These are phyloP conservation scores for Morone chrysops DNA, from an alignment of 2,113 vertebrate species.

Conservation along the genomic window DNA sequence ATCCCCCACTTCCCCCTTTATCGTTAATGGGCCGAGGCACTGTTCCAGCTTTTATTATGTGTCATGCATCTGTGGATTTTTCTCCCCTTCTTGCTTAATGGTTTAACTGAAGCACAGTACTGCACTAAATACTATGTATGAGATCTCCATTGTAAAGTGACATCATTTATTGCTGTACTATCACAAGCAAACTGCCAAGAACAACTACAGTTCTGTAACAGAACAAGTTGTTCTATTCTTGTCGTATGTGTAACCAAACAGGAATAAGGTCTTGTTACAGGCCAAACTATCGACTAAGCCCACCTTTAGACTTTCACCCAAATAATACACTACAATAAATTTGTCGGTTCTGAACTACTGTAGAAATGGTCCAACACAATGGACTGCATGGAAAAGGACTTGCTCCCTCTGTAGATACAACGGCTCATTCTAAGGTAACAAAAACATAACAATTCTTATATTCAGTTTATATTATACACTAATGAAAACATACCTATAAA, in stretches of 20 bases:
- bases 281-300: background rate
- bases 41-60: slow-evolving; percentile 71
- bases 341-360: no score
- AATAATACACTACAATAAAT: background rate
- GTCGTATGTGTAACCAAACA: background rate
- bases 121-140: slow-evolving; percentile 34
- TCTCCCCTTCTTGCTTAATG: slow-evolving; percentile 45
- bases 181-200: slow-evolving; percentile 8
- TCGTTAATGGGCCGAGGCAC: slow-evolving; percentile 67
- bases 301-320: background rate
- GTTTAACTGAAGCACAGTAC: slow-evolving; percentile 33
- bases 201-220: slow-evolving; percentile 7
- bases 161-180: slow-evolving; percentile 28
- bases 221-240: background rate
- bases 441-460: no score
- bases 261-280: background rate
- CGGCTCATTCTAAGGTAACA: no score
- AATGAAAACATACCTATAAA: no score
- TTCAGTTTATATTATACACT: no score
- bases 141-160: slow-evolving; percentile 38
- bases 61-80: slow-evolving; percentile 61
- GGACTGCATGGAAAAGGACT: no score
- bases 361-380: no score
- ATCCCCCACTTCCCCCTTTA: slow-evolving; percentile 65
- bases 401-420: no score